Conservation (phyloP, 2,797 vertebrate genomes). For the Coluber constrictor region DNA sequence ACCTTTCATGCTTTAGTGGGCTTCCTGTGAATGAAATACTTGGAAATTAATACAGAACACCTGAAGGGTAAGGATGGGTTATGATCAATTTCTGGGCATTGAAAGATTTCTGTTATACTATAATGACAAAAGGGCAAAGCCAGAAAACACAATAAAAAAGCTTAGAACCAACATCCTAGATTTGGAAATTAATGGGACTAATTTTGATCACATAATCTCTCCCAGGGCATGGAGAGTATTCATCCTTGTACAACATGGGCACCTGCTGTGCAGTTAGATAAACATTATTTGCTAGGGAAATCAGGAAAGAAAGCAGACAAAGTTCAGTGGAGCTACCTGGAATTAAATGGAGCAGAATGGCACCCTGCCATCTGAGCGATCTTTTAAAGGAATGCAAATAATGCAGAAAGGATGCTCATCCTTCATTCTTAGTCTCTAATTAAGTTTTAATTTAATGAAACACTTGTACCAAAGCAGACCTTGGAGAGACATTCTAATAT, state of each 20-base stretch:
- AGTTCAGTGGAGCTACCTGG: conserved; percentile 24
- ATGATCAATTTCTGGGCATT: conserved; percentile 43
- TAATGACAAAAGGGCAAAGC: conserved; percentile 43
- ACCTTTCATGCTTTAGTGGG: conserved; percentile 53
- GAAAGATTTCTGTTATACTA: conserved; percentile 40
- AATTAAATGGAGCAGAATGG: conserved; percentile 49
- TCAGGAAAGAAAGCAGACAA: background rate
- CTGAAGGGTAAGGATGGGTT: conserved; percentile 43
- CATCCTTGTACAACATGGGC: conserved; percentile 46
- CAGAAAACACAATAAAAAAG: conserved; percentile 1
- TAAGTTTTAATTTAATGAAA: conserved; percentile 66
- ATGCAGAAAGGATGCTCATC: conserved; percentile 49
- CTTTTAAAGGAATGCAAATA: conserved; percentile 56
- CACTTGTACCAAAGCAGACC: conserved; percentile 55
- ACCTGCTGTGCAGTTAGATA: conserved; percentile 36
- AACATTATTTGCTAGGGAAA: conserved; percentile 1
- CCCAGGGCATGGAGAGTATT: conserved; percentile 52
- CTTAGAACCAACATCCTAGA: conserved; percentile 39
- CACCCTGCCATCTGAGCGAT: conserved; percentile 40
- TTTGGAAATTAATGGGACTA: conserved; percentile 31
- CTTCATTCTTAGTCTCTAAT: conserved; percentile 60
- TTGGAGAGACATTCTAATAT: conserved; percentile 57
- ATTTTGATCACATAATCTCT: conserved; percentile 47
- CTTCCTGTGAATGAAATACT: conserved; percentile 50
- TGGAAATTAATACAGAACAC: conserved; percentile 48